Base-by-base conservation (phyloP, 1,140 invertebrate genomes). In the Atta colombica region DNA sequence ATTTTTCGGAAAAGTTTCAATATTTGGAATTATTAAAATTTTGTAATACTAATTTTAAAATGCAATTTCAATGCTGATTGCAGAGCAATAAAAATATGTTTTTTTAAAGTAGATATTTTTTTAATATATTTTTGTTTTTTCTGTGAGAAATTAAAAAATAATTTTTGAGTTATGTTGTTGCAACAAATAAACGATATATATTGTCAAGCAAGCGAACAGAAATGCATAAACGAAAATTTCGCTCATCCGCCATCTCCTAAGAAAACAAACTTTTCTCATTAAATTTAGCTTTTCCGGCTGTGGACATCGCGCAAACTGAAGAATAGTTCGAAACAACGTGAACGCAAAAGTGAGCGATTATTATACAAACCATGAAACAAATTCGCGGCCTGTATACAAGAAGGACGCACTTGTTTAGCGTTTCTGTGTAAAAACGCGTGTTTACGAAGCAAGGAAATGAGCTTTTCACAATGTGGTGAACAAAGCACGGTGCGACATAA, bases 251-350 rank as follows among this genome's bases (percentile, higher is more conserved):
- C 12, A 5, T 14, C 25, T 3, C 39, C 63, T 16, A 55, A 69
- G 77, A 68, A 69, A 39, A 53, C 45, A 69, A 80, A 80, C 77
- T 69, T 80, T 80, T 80, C 65, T 49, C 63, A 80, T 81, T 21
- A 69, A 69, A 81, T 81, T 81, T 81, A 69, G 65, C 65, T 71
- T 81, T 81, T 51, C 14, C 77, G 16, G 10, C n/a, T 69, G 49
- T 21, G 49, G 65, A 39, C 65, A 55, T 14, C n/a, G 31, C 6
- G 77, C 49, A 55, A 81, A 81, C 65, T 81, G n/a, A 31, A 69
- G 51, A 71, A 39, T 45, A 55, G 16, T 49, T 14, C 31, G 45
- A 18, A 39, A 16, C 18, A 68, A 53, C 45, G 25, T 18, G 51
- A 14, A 68, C 5, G 16, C 28, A 53, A 28, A 39, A 21, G 49